A percentile compares a stretch with the other conserved stretches of the same genome.
These are phyloP conservation scores for Zhengitettix transpicula DNA, from an alignment of 2,888 invertebrate species.

Conservation along the genomic window DNA sequence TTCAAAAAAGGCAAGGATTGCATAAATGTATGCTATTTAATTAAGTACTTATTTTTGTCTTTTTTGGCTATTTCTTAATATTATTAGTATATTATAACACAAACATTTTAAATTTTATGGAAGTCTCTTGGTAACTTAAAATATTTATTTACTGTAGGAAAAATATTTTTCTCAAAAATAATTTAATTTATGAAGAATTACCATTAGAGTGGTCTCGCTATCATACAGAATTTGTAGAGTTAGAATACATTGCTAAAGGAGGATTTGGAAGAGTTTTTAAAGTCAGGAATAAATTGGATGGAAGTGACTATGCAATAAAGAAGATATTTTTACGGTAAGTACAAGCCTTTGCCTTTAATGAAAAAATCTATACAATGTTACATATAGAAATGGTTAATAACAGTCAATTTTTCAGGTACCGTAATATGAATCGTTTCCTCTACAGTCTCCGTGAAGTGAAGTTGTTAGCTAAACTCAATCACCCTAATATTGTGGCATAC, in stretches of 20 bases:
- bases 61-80: too few relatives aligned
- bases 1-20: too few relatives aligned
- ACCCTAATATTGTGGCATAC: conserved; percentile 65
- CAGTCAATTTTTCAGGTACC: conserved; percentile 33
- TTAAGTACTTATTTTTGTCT: too few relatives aligned
- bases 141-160: too few relatives aligned
- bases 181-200: not conserved
- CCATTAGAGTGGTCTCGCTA: conserved; percentile 36
- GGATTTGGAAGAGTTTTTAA: conserved; percentile 64
- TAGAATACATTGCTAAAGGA: conserved; percentile 50
- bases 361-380: not conserved
- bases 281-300: conserved; percentile 58
- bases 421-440: conserved; percentile 43
- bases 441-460: conserved; percentile 60
- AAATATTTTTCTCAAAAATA: too few relatives aligned
- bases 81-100: too few relatives aligned
- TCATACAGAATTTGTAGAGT: conserved; percentile 49
- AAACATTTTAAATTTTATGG: too few relatives aligned
- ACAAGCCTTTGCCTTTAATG: not conserved
- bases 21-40: too few relatives aligned
- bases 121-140: too few relatives aligned
- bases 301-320: conserved; percentile 63
- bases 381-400: not conserved
- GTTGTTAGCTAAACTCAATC: conserved; percentile 59
- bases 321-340: conserved; percentile 34